Conservation (phyloP, 2,888 invertebrate genomes). For the Cosmopolites sordidus region DNA sequence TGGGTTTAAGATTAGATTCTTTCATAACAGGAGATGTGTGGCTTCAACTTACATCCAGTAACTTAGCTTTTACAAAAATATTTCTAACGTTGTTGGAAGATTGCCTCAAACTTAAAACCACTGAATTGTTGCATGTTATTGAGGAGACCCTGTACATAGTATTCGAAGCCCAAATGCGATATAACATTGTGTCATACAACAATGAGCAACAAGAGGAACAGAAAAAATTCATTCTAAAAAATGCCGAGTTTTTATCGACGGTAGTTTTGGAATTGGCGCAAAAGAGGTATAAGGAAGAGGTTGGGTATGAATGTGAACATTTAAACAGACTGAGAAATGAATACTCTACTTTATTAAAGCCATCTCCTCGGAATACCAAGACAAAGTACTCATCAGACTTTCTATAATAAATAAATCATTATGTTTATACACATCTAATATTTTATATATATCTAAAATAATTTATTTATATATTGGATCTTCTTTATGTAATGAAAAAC, state of each 20-base stretch:
- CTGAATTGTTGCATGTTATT: constrained; percentile 68
- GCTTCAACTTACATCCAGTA: constrained; percentile 75
- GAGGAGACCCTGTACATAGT: constrained; percentile 70
- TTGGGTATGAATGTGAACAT: constrained; percentile 57
- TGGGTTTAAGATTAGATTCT: constrained; percentile 64
- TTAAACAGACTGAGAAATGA: constrained; percentile 53
- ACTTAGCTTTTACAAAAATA: constrained; percentile 73
- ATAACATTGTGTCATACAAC: constrained; percentile 55
- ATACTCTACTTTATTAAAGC: constrained; percentile 53
- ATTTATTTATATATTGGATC: constrained; percentile 1
- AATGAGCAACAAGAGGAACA: constrained; percentile 54
- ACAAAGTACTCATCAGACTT: constrained; percentile 63
- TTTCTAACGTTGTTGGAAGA: constrained; percentile 71
- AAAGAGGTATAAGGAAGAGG: constrained; percentile 57
- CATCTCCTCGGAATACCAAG: constrained; percentile 56
- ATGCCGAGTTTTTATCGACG: constrained; percentile 66
- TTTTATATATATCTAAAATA: constrained; percentile 3
- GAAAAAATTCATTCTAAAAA: constrained; percentile 57
- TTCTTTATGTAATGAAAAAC: neutral
- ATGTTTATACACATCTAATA: constrained; percentile 1
- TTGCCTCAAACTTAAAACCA: constrained; percentile 69
- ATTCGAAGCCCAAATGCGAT: constrained; percentile 68
- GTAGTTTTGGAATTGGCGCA: constrained; percentile 62
- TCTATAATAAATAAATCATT: constrained; percentile 29
- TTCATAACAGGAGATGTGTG: constrained; percentile 65